Conservation (phyloP, 1,140 invertebrate species). For the Linepithema humile region DNA sequence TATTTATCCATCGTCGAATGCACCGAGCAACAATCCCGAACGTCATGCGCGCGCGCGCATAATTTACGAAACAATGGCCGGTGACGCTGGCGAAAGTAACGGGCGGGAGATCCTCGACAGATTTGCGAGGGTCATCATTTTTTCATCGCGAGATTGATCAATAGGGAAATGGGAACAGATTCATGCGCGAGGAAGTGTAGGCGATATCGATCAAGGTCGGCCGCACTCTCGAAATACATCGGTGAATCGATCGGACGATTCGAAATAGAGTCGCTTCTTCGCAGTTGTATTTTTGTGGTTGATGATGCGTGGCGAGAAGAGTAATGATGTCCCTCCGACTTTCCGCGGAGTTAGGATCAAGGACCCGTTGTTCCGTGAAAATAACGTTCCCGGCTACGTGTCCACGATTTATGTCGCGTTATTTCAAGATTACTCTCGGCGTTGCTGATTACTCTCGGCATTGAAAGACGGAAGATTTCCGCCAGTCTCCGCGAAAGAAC, state of each 20-base stretch:
- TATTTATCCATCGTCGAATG: background rate
- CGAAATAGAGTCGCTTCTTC: conserved; percentile 14
- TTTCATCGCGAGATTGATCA: background rate
- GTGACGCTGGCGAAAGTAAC: background rate
- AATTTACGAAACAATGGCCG: background rate
- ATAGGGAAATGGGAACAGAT: background rate
- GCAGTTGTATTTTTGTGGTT: conserved; percentile 39
- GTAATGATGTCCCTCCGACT: background rate
- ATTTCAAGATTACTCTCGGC: no score
- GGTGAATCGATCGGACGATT: background rate
- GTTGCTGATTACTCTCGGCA: background rate
- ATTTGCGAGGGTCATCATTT: background rate
- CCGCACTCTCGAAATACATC: conserved; percentile 27
- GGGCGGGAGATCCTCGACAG: background rate
- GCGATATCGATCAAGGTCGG: conserved; percentile 1
- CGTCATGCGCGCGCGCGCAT: background rate
- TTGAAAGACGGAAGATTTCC: background rate
- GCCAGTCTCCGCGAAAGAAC: background rate
- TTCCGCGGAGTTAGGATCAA: conserved; percentile 4
- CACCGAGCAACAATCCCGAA: background rate
- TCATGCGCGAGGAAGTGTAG: background rate
- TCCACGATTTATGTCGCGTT: background rate
- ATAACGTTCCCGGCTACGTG: background rate
- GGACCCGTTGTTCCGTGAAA: conserved; percentile 10
- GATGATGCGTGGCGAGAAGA: background rate